Conservation (phyloP, 2,888 invertebrate genomes). For the Chrysotoxum bicinctum region DNA sequence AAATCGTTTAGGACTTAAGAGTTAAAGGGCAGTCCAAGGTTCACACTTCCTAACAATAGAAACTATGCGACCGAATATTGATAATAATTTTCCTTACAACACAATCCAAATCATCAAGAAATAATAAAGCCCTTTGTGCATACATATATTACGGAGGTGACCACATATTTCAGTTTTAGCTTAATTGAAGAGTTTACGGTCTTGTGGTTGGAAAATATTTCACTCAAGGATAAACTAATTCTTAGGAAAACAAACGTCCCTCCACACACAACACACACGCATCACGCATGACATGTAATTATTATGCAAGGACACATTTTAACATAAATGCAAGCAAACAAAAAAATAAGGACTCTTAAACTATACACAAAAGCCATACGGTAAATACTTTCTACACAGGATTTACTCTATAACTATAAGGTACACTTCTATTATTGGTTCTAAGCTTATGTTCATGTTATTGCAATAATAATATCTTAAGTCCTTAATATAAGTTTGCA, state of each 20-base stretch:
- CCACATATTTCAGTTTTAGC: background rate
- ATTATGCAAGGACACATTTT: conserved; percentile 25
- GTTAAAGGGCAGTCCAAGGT: no score
- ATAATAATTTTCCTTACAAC: no score
- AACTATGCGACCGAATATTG: no score
- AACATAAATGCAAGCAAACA: background rate
- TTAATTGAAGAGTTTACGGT: background rate
- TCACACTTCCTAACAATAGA: no score
- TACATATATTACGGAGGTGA: no score
- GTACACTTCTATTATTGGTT: background rate
- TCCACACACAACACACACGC: background rate
- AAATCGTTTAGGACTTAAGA: no score
- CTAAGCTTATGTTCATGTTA: background rate
- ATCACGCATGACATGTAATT: background rate
- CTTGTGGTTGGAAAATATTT: background rate
- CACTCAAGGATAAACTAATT: conserved; percentile 9
- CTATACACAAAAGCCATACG: background rate
- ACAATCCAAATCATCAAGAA: background rate
- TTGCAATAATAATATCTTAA: background rate
- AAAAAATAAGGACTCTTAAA: conserved; percentile 1
- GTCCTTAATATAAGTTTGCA: background rate
- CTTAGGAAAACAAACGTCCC: background rate
- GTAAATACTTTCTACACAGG: background rate
- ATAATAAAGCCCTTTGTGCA: no score
- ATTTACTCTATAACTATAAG: background rate